Evolutionary conservation across 1,140 invertebrate species (phyloP).

Genomic region (Lepidurus packardi): DNA sequence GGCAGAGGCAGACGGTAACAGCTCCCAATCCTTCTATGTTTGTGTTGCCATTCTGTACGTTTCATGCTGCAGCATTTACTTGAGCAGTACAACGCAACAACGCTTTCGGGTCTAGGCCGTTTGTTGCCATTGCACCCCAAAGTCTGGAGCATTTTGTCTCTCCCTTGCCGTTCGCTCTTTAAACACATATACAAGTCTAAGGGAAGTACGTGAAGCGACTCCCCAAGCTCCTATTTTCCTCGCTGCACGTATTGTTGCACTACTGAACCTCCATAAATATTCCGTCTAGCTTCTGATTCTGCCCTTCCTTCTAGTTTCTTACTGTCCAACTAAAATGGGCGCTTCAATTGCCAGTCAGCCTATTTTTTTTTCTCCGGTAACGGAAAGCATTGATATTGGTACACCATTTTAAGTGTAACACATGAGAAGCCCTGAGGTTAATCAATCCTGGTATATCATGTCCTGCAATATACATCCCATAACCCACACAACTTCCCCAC

Average conservation of each 20-base stretch:
- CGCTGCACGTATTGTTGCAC: background rate
- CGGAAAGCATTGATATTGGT: background rate
- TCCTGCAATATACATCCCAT: background rate
- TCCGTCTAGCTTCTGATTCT: background rate
- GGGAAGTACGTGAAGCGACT: background rate
- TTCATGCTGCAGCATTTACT: background rate
- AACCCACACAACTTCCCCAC: background rate
- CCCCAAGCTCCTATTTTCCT: conserved; percentile 12
- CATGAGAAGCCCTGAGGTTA: background rate
- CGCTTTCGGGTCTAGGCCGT: background rate
- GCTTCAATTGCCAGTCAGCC: background rate
- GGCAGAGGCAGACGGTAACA: background rate
- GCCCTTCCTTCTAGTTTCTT: background rate
- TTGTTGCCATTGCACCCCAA: too few relatives aligned
- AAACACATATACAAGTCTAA: background rate
- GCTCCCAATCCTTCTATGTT: conserved; percentile 7
- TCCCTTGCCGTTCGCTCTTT: background rate
- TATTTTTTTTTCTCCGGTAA: background rate
- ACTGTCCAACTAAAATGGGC: background rate
- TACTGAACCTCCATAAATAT: background rate
- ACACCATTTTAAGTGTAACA: background rate
- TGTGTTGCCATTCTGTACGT: background rate
- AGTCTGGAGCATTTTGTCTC: background rate
- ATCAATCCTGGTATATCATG: background rate
- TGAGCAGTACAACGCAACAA: background rate